Percentiles rank a stretch among this genome's conserved stretches.
These are phyloP conservation scores for Thalassophryne amazonica DNA, from an alignment of 2,797 vertebrate species.

Conservation along the genomic window DNA sequence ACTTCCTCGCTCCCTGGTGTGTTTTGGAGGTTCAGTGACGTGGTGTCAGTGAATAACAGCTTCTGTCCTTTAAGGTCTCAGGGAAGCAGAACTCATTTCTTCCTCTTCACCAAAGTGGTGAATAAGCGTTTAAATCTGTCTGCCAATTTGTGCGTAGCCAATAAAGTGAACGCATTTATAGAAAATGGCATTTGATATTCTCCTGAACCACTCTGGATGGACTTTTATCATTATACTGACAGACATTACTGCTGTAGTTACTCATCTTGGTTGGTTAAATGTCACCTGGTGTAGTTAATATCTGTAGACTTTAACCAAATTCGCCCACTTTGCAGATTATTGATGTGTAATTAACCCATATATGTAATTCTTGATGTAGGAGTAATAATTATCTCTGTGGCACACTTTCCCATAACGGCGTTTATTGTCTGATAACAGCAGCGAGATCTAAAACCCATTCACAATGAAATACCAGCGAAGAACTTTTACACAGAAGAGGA, in stretches of 20 bases:
- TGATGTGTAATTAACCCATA: constrained; percentile 24
- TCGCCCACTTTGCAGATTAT: not conserved
- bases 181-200: too few species aligned
- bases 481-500: too few species aligned
- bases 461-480: too few species aligned
- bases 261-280: constrained; percentile 9
- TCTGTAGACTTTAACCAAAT: not conserved
- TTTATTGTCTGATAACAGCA: not conserved
- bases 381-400: not conserved
- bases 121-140: not conserved
- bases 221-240: not conserved
- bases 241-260: constrained; percentile 6
- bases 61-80: constrained; percentile 1
- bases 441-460: not conserved
- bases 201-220: not conserved
- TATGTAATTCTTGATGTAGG: constrained; percentile 6
- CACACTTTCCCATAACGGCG: not conserved
- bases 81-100: constrained; percentile 2
- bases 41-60: constrained; percentile 18
- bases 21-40: constrained; percentile 38
- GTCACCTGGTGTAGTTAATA: constrained; percentile 11
- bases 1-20: constrained; percentile 37
- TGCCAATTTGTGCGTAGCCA: not conserved
- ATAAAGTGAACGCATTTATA: not conserved
- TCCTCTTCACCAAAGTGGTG: constrained; percentile 1